Base-by-base conservation (phyloP, 1,140 invertebrate species). In the Octopus sinensis region DNA sequence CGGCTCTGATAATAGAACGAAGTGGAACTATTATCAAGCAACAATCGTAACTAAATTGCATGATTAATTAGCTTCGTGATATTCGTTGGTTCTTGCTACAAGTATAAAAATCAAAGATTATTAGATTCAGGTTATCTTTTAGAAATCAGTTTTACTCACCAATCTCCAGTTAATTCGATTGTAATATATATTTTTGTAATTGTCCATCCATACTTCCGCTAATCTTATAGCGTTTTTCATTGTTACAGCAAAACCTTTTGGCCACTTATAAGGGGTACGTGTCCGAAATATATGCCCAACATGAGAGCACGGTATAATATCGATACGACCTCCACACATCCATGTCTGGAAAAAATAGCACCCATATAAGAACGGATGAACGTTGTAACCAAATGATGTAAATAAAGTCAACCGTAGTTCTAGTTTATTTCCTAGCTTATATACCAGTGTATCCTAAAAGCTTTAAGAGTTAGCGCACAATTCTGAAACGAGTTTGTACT, bases 201-300 rank as follows among this genome's bases (percentile, higher is more conserved):
- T 97, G 89, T 99, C 98, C 91, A 99, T 92, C 92, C 92, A 92
- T 6, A 93, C 92, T 81, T 90, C 88, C 6, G 89, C 89, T 78
- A 92, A 85, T 75, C 92, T 84, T 6, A 92, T 86, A 0, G 89
- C 88, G 85, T 92, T 92, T 76, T 87, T 89, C 78, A 87, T 87
- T 30, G 89, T 71, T 10, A 90, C 80, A 43, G 88, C 83, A 53
- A 85, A 85, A 10, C 82, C 81, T 5, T 83, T 81, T n/a, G 83
- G 56, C 83, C 84, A 86, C 10, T 84, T 84, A 91, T 99, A 99
- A 52, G 98, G 98, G 83, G 88, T 98, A 84, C 96, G 96, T 90
- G 98, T 98, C 12, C 98, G 93, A 90, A 99, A 99, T n/a, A 99
- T 93, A 91, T 99, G 98, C 0, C 97, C 98, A 0, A 99, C 98